These are phyloP conservation scores for Ginglymostoma cirratum DNA, from an alignment of 2,113 vertebrate species.

Conservation along the genomic window DNA sequence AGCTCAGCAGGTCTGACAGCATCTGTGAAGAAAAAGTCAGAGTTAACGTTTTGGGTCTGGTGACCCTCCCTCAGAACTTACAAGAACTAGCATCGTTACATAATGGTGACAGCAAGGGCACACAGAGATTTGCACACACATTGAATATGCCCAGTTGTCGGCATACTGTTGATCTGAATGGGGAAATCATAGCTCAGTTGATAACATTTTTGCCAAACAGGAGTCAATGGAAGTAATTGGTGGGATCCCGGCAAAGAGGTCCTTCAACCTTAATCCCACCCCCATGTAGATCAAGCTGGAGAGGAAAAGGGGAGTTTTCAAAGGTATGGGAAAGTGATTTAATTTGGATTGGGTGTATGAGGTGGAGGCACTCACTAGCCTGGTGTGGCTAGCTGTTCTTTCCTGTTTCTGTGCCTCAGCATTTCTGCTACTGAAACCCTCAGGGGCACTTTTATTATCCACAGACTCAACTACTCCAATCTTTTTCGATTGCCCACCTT, in stretches of 20 bases:
- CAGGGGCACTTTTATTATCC: background rate
- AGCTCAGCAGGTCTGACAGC: too few species aligned
- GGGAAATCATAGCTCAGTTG: background rate
- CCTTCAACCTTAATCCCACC: too few species aligned
- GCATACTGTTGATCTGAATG: background rate
- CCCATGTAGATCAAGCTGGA: background rate
- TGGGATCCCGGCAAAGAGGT: background rate
- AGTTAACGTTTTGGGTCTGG: too few species aligned
- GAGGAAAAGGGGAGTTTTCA: background rate
- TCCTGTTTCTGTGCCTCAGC: background rate
- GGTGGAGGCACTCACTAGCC: too few species aligned
- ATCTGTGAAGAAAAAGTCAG: too few species aligned
- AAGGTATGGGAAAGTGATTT: background rate
- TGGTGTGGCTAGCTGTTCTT: too few species aligned
- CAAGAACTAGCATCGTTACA: background rate
- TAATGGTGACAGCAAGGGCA: background rate
- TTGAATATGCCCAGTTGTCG: background rate
- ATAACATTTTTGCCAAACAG: background rate
- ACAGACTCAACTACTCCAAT: background rate
- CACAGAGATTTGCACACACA: background rate
- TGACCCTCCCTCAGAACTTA: background rate
- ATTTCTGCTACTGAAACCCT: background rate
- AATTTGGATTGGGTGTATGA: too few species aligned
- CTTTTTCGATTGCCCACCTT: background rate
- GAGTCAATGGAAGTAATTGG: background rate